Percentiles rank a stretch among this genome's conserved stretches.
These are phyloP conservation scores for Gila orcuttii DNA, from an alignment of 2,113 vertebrate genomes.

Conservation along the genomic window DNA sequence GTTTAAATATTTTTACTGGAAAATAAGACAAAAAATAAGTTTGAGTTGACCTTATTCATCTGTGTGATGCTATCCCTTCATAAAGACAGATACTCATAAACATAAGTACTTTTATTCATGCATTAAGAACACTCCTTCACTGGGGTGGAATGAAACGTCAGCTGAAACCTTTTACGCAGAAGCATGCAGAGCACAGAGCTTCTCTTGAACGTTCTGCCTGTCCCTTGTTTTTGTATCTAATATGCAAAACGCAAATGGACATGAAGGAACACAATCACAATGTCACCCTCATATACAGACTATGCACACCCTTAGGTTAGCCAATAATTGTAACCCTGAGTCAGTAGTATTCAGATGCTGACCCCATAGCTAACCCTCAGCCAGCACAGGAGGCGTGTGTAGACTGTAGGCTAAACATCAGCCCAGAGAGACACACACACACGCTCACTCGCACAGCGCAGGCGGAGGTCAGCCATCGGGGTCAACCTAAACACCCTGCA, in stretches of 20 bases:
- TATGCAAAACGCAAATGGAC: slow-evolving; percentile 26
- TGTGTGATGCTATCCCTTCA: background rate
- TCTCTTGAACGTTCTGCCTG: slow-evolving; percentile 31
- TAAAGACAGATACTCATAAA: background rate
- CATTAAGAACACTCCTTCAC: slow-evolving; percentile 6
- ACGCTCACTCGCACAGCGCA: slow-evolving; percentile 41
- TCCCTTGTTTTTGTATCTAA: slow-evolving; percentile 10
- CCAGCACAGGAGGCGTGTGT: slow-evolving; percentile 60
- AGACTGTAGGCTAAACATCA: slow-evolving; percentile 64
- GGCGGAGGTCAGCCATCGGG: slow-evolving; percentile 62
- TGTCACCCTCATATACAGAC: slow-evolving; percentile 38
- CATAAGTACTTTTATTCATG: background rate
- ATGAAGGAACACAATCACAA: slow-evolving; percentile 33
- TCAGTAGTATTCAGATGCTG: slow-evolving; percentile 62
- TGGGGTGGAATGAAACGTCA: slow-evolving; percentile 15
- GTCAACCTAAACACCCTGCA: slow-evolving; percentile 65
- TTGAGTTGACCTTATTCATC: background rate
- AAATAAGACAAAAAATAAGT: background rate
- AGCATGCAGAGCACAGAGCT: background rate
- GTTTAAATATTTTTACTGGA: background rate
- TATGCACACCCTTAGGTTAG: slow-evolving; percentile 47
- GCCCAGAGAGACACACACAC: slow-evolving; percentile 40
- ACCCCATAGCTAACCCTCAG: slow-evolving; percentile 65
- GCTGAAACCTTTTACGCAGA: background rate
- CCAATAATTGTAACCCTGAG: slow-evolving; percentile 66